Percentiles rank a stretch among this genome's conserved stretches.
phyloP scores from a whole-genome alignment of 2,797 vertebrate species.

The Chaetophractus vellerosus region DNA sequence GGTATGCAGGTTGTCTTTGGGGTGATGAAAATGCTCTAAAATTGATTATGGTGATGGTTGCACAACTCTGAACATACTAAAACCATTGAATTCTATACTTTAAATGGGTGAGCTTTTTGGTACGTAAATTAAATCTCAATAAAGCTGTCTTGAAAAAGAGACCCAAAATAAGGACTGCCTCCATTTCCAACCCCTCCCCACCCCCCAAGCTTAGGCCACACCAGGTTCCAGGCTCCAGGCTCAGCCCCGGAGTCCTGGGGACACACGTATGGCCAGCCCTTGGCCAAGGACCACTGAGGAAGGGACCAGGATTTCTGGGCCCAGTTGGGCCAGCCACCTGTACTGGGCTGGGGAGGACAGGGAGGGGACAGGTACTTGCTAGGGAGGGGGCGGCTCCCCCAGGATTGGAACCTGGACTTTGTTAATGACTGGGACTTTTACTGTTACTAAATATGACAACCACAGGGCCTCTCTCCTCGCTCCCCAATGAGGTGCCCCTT shows the following conservation, averaged over 20 bases:
- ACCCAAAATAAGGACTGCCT: neutral
- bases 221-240: conserved; percentile 28
- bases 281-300: conserved; percentile 51
- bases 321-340: neutral
- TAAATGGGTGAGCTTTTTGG: neutral
- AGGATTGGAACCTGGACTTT: conserved; percentile 51
- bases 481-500: conserved; percentile 25
- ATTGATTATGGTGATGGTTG: neutral
- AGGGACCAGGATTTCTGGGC: conserved; percentile 36
- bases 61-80: neutral
- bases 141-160: neutral
- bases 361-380: neutral
- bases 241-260: conserved; percentile 37
- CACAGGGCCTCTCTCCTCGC: neutral
- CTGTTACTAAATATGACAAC: conserved; percentile 7
- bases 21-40: conserved; percentile 43
- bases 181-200: neutral
- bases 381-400: neutral
- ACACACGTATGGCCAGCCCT: neutral
- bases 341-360: neutral
- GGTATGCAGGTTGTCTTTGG: neutral
- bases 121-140: conserved; percentile 35
- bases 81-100: neutral
- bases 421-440: conserved; percentile 33
- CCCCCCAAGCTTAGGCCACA: neutral